Percentiles rank a stretch among this genome's conserved stretches.
Conservation (phyloP, 2,797 vertebrate species). For the Gambusia yucatana region DNA sequence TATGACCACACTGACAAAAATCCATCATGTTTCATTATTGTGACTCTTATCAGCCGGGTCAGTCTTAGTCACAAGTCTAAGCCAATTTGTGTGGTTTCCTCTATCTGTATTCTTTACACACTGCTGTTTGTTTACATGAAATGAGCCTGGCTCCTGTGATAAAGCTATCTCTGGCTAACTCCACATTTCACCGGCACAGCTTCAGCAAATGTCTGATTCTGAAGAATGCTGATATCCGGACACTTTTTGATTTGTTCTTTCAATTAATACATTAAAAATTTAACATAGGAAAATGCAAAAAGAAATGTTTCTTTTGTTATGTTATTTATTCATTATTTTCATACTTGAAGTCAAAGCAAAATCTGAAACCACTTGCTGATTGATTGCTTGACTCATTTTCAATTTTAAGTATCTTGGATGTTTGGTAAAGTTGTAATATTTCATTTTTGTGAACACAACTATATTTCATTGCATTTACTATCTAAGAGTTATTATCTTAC, state of each 20-base stretch:
- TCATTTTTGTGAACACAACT: neutral
- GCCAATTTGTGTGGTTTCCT: constrained; percentile 11
- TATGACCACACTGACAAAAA: neutral
- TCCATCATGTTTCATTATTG: neutral
- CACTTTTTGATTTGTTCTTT: neutral
- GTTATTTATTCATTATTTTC: neutral
- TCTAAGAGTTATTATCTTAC: neutral
- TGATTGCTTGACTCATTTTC: neutral
- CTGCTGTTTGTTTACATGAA: constrained; percentile 51
- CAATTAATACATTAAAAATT: neutral
- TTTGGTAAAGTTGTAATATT: neutral
- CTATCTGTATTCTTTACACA: constrained; percentile 34
- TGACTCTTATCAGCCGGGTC: constrained; percentile 23
- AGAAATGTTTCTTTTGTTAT: neutral
- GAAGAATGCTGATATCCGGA: constrained; percentile 10
- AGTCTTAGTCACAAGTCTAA: constrained; percentile 13
- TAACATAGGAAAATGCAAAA: neutral
- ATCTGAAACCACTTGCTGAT: neutral
- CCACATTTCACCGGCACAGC: constrained; percentile 27
- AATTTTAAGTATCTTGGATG: neutral
- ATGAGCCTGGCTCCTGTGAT: constrained; percentile 53
- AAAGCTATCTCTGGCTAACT: constrained; percentile 31
- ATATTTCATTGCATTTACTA: neutral
- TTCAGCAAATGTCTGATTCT: constrained; percentile 19
- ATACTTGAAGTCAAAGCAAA: neutral